Evolutionary conservation across 2,797 vertebrate species (phyloP).

Genomic region (Tokudaia muenninki): DNA sequence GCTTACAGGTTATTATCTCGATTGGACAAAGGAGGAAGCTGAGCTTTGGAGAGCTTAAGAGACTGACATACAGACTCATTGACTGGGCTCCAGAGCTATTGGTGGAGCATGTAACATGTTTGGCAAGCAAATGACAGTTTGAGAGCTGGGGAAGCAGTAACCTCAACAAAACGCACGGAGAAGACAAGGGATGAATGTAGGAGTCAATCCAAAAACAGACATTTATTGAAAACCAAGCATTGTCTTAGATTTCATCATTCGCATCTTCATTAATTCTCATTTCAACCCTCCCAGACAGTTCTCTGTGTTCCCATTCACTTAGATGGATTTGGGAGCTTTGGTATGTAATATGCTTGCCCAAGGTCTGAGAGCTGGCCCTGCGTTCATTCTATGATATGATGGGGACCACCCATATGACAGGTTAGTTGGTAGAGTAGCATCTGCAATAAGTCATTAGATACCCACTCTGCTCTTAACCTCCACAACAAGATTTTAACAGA

Average conservation of each 20-base stretch:
- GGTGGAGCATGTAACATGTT: not conserved
- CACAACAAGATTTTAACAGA: not conserved
- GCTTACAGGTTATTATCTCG: not conserved
- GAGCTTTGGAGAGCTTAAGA: slow-evolving; percentile 56
- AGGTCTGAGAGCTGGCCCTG: not conserved
- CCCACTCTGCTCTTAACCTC: not conserved
- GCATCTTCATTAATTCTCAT: slow-evolving; percentile 29
- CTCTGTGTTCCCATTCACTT: not conserved
- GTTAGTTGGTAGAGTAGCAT: not conserved
- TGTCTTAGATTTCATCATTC: slow-evolving; percentile 29
- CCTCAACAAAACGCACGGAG: not conserved
- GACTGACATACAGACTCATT: not conserved
- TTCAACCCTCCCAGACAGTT: not conserved
- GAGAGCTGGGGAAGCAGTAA: not conserved
- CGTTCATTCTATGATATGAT: not conserved
- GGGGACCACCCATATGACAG: not conserved
- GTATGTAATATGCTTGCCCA: not conserved
- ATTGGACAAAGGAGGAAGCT: slow-evolving; percentile 61
- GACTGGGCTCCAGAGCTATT: not conserved
- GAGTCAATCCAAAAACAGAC: not conserved
- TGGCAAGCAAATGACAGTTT: not conserved
- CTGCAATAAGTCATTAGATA: not conserved
- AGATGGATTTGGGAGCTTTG: slow-evolving; percentile 14
- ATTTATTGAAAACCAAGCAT: not conserved
- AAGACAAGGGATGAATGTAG: not conserved